A percentile compares a stretch with the other conserved stretches of the same genome.
Evolutionary conservation across 2,888 invertebrate genomes (phyloP).

Genomic region (Emmelina monodactyla): DNA sequence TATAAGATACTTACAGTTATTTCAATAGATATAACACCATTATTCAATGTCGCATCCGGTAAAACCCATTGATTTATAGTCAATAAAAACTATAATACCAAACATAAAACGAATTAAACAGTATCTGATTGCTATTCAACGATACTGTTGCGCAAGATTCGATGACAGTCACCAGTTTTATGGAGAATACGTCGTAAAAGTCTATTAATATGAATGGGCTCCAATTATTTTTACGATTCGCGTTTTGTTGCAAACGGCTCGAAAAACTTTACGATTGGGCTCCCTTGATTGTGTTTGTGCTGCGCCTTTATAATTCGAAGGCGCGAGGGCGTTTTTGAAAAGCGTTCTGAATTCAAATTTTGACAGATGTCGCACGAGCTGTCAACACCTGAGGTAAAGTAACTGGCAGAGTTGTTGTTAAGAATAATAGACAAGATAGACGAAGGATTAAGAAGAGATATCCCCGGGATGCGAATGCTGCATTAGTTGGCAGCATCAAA

Average conservation of each 20-base stretch:
- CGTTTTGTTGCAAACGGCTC: conserved; percentile 58
- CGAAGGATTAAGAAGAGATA: too few species aligned
- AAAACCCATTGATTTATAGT: conserved; percentile 33
- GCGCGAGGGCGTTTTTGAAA: not conserved
- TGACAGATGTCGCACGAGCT: conserved; percentile 42
- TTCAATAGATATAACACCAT: conserved; percentile 24
- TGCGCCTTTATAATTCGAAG: conserved; percentile 21
- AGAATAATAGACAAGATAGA: too few species aligned
- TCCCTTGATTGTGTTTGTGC: conserved; percentile 44
- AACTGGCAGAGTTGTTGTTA: conserved; percentile 5
- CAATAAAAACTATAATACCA: conserved; percentile 44
- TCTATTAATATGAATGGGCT: conserved; percentile 67
- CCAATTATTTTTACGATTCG: conserved; percentile 66
- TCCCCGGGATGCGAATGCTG: too few species aligned
- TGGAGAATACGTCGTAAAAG: conserved; percentile 59
- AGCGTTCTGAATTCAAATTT: conserved; percentile 19
- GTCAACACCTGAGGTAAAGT: conserved; percentile 30
- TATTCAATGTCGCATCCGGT: conserved; percentile 33
- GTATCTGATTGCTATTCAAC: conserved; percentile 32
- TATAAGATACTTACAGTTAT: too few species aligned
- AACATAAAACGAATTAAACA: conserved; percentile 47
- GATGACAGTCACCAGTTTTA: conserved; percentile 65
- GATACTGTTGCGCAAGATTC: conserved; percentile 38
- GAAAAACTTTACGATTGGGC: conserved; percentile 60
- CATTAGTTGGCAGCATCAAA: not conserved